Evolutionary conservation across 2,113 vertebrate genomes (phyloP), one percentile per base, ranked within the genome.

Genomic region (Erinaceus europaeus): DNA sequence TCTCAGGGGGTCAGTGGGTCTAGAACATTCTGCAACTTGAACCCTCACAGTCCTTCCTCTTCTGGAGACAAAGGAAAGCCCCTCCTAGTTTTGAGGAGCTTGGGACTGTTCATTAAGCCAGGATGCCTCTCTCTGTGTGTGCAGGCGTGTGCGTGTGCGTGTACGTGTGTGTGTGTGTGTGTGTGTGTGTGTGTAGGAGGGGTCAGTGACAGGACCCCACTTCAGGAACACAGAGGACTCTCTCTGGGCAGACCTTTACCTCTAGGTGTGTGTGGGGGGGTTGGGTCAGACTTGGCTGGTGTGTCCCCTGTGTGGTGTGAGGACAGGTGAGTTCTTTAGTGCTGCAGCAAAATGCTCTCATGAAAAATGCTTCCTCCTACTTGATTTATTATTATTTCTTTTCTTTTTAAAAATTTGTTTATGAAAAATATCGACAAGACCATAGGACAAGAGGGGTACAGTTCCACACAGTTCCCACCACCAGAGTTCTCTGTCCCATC

Each of bases 21-120:
- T 1, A 1, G 69, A 76, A 52, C 25, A 29, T 40, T 17, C 50
- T 11, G 4, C 72, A 7, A 29, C 25, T 4, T 27, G 46, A 8
- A 4, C 25, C 6, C 20, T 11, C 23, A n/a, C 1, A 4, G 9
- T 18, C 0, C 4, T n/a, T n/a, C 23, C 4, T n/a, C 34, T 8
- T 65, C 74, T 84, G 59, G 57, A 74, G 46, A 15, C 15, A 6
- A n/a, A 18, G 34, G 48, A 50, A 38, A 61, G 50, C 5, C 55
- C 8, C 38, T 67, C 18, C 25, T n/a, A n/a, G n/a, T n/a, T 32
- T 9, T 25, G 21, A 59, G 12, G 53, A 27, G 36, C 3, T 77
- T 20, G n/a, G 34, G 72, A 38, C 10, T 38, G 52, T 50, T 11
- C 4, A 14, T 42, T 0, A 55, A 34, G 68, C 61, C 27, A 9